phyloP scores from a whole-genome alignment of 35 echinoderm and acorn worm genomes.

The Holothuria glaberrima region DNA sequence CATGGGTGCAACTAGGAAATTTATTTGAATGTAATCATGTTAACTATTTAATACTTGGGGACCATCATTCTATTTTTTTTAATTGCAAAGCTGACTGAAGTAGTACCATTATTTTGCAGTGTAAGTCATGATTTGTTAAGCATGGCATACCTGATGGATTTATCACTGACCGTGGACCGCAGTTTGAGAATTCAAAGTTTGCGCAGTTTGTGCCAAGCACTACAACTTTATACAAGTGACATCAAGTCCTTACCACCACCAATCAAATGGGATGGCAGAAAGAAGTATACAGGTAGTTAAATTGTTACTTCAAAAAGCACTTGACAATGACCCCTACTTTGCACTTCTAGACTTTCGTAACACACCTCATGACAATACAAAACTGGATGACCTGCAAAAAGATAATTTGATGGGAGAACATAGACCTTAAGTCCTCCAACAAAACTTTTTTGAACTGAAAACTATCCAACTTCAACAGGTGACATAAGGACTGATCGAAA shows the following conservation, averaged over 20 bases:
- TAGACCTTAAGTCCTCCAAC: too few relatives aligned
- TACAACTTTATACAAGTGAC: neutral
- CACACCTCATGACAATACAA: neutral
- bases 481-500: too few relatives aligned
- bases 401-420: too few relatives aligned
- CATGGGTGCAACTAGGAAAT: neutral
- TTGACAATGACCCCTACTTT: neutral
- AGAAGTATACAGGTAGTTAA: neutral
- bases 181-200: conserved; percentile 56
- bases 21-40: neutral
- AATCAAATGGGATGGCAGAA: conserved; percentile 10
- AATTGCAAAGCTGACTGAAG: conserved; percentile 35
- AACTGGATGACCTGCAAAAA: too few relatives aligned
- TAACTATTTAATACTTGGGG: conserved; percentile 62
- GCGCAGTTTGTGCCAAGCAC: neutral
- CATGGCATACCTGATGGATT: conserved; percentile 71
- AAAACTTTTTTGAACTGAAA: too few relatives aligned
- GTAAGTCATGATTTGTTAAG: conserved; percentile 59
- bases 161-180: conserved; percentile 71
- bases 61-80: too few relatives aligned
- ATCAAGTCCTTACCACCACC: neutral
- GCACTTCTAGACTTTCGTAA: neutral
- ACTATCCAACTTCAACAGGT: too few relatives aligned
- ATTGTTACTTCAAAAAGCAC: neutral
- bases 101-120: neutral